A percentile compares a stretch with the other conserved stretches of the same genome.
Conservation (phyloP, 2,113 vertebrate genomes). For the Equus przewalskii region DNA sequence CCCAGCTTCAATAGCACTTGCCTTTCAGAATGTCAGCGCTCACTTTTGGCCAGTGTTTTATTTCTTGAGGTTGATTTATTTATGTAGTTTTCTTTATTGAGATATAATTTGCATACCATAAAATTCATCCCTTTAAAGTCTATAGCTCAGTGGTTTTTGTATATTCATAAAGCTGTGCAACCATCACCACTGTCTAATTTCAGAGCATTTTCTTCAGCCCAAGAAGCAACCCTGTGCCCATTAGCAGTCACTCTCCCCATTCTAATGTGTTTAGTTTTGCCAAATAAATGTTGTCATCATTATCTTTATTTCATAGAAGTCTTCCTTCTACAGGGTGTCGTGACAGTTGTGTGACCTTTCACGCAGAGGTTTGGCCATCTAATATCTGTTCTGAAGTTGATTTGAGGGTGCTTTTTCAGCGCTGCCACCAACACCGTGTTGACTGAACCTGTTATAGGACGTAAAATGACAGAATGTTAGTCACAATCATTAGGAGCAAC, state of each 20-base stretch:
- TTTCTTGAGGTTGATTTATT: constrained; percentile 29
- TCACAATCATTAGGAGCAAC: not conserved
- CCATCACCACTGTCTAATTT: not conserved
- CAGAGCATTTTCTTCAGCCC: not conserved
- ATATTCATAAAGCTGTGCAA: not conserved
- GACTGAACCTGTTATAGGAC: not conserved
- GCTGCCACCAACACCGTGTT: not conserved
- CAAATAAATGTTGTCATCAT: not conserved
- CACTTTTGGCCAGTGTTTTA: constrained; percentile 4
- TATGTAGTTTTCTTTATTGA: not conserved
- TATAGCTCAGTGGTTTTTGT: not conserved
- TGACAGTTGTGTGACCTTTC: not conserved
- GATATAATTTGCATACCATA: not conserved
- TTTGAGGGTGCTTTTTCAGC: not conserved
- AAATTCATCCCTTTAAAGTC: not conserved
- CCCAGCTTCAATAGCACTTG: not conserved
- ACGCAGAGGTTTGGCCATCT: not conserved
- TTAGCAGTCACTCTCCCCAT: not conserved
- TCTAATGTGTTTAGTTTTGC: not conserved
- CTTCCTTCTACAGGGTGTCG: not conserved
- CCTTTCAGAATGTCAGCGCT: constrained; percentile 35
- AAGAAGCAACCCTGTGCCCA: not conserved
- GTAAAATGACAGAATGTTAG: not conserved
- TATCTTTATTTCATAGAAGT: not conserved
- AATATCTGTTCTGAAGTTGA: not conserved